Percentiles rank a stretch among this genome's conserved stretches.
Evolutionary conservation across 2,113 vertebrate genomes (phyloP).

Genomic region (Leiothrix lutea): DNA sequence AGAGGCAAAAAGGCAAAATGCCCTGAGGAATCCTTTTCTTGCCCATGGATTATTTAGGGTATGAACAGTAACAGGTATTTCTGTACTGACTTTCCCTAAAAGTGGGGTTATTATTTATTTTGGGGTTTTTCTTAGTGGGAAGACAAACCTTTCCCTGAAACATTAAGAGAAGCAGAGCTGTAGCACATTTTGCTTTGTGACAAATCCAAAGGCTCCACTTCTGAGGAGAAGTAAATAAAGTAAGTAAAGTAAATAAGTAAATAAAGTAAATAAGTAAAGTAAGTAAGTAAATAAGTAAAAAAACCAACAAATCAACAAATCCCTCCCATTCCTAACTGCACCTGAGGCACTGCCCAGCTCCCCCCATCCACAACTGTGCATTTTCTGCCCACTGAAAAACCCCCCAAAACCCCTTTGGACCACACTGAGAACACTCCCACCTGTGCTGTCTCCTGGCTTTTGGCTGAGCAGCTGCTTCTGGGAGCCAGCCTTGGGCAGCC

Average conservation of each 20-base stretch:
- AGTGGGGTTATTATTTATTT: not conserved
- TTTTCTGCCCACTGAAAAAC: not conserved
- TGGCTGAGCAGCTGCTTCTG: constrained; percentile 64
- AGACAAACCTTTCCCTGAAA: not conserved
- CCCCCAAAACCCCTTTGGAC: accelerated
- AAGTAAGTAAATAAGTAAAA: no score
- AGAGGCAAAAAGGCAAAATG: not conserved
- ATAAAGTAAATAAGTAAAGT: no score
- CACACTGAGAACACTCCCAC: not conserved
- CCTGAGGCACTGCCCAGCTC: accelerated
- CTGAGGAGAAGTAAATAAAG: not conserved
- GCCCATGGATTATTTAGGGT: accelerated
- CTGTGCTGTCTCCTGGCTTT: constrained; percentile 56
- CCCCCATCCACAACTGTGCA: not conserved
- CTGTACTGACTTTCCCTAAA: not conserved
- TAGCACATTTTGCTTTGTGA: not conserved
- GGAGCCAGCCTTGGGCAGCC: constrained; percentile 59
- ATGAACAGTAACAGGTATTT: not conserved
- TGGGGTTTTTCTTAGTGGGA: not conserved
- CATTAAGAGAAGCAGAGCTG: not conserved
- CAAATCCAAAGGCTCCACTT: not conserved
- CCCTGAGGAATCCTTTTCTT: not conserved
- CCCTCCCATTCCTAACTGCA: not conserved
- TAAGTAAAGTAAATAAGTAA: no score
- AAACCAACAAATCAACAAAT: not conserved